phyloP scores from a whole-genome alignment of 2,888 invertebrate genomes.

The Dione vanillae region DNA sequence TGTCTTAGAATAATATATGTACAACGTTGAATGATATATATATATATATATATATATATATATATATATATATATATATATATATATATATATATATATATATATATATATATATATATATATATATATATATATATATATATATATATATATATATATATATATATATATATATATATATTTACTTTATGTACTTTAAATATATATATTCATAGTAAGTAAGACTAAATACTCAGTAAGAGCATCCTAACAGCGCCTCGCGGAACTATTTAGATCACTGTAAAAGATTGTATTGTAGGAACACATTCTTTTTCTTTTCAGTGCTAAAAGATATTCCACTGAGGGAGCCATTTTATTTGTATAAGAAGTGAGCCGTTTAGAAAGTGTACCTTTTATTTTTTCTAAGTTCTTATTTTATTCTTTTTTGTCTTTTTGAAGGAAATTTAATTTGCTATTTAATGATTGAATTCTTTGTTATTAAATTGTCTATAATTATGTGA shows the following conservation, averaged over 20 bases:
- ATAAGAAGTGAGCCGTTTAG: conserved; percentile 13
- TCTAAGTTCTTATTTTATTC: background rate
- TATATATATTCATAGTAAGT: background rate
- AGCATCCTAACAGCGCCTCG: conserved; percentile 13
- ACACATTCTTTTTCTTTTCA: conserved; percentile 18
- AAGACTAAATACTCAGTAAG: conserved; percentile 3
- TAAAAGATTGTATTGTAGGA: conserved; percentile 40
- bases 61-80: too few relatives aligned
- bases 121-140: too few relatives aligned
- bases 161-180: too few relatives aligned
- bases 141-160: too few relatives aligned
- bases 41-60: too few relatives aligned
- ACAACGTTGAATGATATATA: too few relatives aligned
- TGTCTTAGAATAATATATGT: too few relatives aligned
- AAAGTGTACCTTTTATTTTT: conserved; percentile 10
- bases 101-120: too few relatives aligned
- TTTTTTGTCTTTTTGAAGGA: background rate
- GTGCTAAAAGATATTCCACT: conserved; percentile 20
- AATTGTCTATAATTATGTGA: too few relatives aligned
- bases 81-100: too few relatives aligned
- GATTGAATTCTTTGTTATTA: too few relatives aligned
- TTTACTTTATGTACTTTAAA: background rate
- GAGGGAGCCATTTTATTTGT: conserved; percentile 18
- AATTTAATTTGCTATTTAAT: background rate
- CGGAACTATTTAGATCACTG: conserved; percentile 41